Percentiles rank a stretch among this genome's conserved stretches.
These are phyloP conservation scores for Xenopus laevis DNA, from an alignment of 2,113 vertebrate species.

Conservation along the genomic window DNA sequence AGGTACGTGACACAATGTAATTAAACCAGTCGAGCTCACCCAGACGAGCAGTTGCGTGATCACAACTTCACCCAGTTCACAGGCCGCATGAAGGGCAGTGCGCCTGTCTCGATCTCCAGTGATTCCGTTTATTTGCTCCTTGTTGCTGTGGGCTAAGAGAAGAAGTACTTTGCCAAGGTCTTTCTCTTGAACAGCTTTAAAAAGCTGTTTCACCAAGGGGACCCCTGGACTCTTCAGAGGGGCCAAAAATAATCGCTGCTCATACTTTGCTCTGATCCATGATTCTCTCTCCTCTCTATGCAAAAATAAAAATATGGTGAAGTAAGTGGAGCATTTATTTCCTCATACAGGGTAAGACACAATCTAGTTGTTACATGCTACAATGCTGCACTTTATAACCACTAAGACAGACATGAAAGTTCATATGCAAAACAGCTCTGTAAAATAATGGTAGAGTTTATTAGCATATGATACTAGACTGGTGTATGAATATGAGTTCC, in stretches of 20 bases:
- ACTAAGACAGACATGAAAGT: too few species aligned
- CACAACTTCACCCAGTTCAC: constrained; percentile 83
- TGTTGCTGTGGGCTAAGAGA: constrained; percentile 86
- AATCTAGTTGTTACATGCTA: too few species aligned
- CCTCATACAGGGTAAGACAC: too few species aligned
- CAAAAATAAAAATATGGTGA: background rate
- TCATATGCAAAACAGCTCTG: too few species aligned
- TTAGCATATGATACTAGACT: too few species aligned
- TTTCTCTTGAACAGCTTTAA: constrained; percentile 73
- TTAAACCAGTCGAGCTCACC: constrained; percentile 61
- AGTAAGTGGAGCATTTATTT: too few species aligned
- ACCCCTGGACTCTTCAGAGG: constrained; percentile 65
- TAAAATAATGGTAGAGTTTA: too few species aligned
- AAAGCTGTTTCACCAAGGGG: constrained; percentile 62
- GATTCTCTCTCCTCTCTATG: constrained; percentile 86
- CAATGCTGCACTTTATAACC: too few species aligned
- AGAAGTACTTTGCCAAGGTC: constrained; percentile 80
- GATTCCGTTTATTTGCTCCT: constrained; percentile 76
- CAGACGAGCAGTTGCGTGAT: constrained; percentile 94
- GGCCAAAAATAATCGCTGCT: constrained; percentile 83
- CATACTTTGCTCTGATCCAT: constrained; percentile 93
- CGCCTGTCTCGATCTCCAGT: constrained; percentile 57
- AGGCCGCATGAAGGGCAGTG: constrained; percentile 82
- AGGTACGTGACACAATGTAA: too few species aligned
- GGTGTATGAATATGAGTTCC: too few species aligned